Evolutionary conservation across 2,888 invertebrate species (phyloP).

Genomic region (Sarcophaga variegata): DNA sequence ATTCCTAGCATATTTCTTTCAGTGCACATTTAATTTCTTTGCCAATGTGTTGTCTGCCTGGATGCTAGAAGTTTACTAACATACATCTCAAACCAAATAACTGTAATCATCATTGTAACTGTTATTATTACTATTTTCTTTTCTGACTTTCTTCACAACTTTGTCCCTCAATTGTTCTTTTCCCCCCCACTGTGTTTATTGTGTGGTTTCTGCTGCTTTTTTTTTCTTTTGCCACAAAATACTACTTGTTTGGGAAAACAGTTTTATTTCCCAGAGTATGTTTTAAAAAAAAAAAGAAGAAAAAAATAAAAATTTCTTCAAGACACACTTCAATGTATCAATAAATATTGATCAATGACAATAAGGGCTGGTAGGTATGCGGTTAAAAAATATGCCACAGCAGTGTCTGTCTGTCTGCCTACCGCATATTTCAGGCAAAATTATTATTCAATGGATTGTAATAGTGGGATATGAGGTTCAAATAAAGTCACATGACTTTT

Average conservation of each 20-base stretch:
- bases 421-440: background rate
- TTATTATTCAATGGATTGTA: constrained; percentile 4
- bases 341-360: constrained; percentile 7
- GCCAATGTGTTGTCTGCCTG: background rate
- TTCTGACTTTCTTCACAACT: background rate
- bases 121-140: background rate
- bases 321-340: constrained; percentile 3
- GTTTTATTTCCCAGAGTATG: constrained; percentile 7
- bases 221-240: background rate
- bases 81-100: constrained; percentile 8
- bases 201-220: background rate
- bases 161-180: constrained; percentile 11
- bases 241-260: background rate
- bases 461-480: background rate
- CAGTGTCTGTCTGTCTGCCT: background rate
- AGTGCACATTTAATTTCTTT: background rate
- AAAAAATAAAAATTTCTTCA: background rate
- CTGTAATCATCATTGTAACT: constrained; percentile 39
- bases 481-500: background rate
- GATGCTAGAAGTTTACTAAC: too few relatives aligned
- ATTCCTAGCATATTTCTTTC: background rate
- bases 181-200: background rate
- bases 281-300: background rate
- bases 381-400: background rate
- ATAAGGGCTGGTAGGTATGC: background rate